These are phyloP conservation scores for Cisticola juncidis DNA, from an alignment of 2,113 vertebrate species.

Conservation along the genomic window DNA sequence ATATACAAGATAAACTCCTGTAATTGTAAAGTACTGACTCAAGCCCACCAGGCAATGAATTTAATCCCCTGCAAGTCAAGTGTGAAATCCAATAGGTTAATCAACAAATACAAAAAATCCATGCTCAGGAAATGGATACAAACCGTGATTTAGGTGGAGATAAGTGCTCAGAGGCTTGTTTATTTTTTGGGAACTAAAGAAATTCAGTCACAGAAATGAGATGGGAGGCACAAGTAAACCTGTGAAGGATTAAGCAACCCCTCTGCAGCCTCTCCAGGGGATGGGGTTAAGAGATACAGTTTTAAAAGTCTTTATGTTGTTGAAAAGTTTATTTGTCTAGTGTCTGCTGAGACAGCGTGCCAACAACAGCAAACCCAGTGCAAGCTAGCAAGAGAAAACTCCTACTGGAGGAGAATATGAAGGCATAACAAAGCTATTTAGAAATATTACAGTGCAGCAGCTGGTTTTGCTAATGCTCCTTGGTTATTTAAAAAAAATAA, in stretches of 20 bases:
- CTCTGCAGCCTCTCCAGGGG: background rate
- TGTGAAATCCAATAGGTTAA: background rate
- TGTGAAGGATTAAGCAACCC: background rate
- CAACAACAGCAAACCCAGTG: slow-evolving; percentile 45
- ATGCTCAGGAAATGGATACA: background rate
- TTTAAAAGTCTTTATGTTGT: background rate
- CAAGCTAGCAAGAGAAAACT: background rate
- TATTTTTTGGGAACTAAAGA: background rate
- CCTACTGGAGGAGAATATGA: slow-evolving; percentile 1
- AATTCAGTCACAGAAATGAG: background rate
- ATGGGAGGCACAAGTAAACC: background rate
- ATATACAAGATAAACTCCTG: background rate
- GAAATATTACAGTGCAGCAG: slow-evolving; percentile 37
- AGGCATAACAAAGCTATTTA: slow-evolving; percentile 31
- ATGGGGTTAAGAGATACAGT: background rate
- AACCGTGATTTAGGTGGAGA: background rate
- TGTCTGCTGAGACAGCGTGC: background rate
- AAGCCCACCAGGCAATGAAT: background rate
- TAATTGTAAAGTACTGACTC: background rate
- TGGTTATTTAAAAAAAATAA: slow-evolving; percentile 18
- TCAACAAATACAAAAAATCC: background rate
- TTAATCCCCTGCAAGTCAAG: background rate
- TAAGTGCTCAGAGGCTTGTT: background rate
- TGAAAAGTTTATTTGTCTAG: slow-evolving; percentile 39
- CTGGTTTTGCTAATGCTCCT: slow-evolving; percentile 49